Evolutionary conservation across 2,797 vertebrate species (phyloP), one percentile per base, ranked within the genome.

Genomic region (Bufotes viridis): DNA sequence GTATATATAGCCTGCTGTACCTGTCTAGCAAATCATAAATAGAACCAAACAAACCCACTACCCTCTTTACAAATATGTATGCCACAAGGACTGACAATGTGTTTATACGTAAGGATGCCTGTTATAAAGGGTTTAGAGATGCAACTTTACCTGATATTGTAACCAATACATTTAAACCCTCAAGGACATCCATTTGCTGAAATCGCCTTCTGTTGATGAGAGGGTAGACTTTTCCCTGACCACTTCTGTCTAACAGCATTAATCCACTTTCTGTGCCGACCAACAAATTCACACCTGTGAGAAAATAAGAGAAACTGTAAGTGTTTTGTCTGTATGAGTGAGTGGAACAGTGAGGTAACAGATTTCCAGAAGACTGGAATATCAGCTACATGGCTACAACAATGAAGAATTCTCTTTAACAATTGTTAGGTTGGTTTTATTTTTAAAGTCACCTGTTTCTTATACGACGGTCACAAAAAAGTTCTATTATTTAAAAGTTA

Each of bases 131-230:
- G 12, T 7, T 24, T 67, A 58, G 13, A 84, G 3, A 60, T 74
- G 10, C 65, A 58, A 17, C 14, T 79, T 57, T 94, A 97, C 98
- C 98, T 93, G 98, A 99, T 95, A 99, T 99, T 87, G 98, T 99
- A 92, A 99, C 98, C 90, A 99, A 95, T 70, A 99, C 98, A 24
- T 99, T 99, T 90, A 99, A 95, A 82, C 98, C 98, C 94, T 99
- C 98, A 76, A 99, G 95, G 61, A 99, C 98, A 81, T 99, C 98
- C 98, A 99, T 99, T 93, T 99, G 98, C 87, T 98, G 98, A 93
- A 99, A 99, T 60, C 98, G 95, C 55, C 98, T 95, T 78, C 98
- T 93, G 93, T 95, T 98, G 92, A 99, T 99, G 86, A 99, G 96
- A 0, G 98, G 98, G 92, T 99, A 99, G 58, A 99, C 98, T 86